A percentile compares a stretch with the other conserved stretches of the same genome.
phyloP scores from a whole-genome alignment of 2,113 vertebrate genomes.

The Carassius carassius region DNA sequence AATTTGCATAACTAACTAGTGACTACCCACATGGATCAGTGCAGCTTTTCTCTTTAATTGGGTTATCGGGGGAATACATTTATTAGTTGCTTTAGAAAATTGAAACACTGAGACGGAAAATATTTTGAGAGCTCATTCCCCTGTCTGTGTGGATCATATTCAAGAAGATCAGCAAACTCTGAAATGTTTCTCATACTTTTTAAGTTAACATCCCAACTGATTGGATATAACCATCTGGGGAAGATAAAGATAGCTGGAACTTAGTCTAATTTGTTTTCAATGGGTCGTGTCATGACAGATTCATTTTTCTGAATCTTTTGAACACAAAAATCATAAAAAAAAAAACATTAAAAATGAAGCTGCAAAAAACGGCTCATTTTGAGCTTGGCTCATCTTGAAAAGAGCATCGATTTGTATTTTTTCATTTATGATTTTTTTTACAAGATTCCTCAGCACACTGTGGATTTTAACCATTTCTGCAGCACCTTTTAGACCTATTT shows the following conservation, averaged over 20 bases:
- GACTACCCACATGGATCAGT: conserved; percentile 67
- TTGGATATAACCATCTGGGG: not conserved
- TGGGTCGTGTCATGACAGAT: not conserved
- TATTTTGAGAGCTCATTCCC: not conserved
- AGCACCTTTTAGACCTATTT: not conserved
- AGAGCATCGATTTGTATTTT: not conserved
- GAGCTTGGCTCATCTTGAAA: not conserved
- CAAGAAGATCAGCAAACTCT: not conserved
- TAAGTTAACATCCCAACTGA: not conserved
- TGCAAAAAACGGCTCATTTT: not conserved
- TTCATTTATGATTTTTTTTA: not conserved
- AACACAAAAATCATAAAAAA: not conserved
- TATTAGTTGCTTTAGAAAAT: conserved; percentile 28
- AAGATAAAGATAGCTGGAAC: not conserved
- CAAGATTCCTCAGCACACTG: not conserved
- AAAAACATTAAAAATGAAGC: not conserved
- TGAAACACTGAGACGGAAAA: not conserved
- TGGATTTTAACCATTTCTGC: not conserved
- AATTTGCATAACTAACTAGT: conserved; percentile 69
- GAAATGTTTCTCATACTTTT: not conserved
- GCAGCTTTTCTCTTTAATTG: conserved; percentile 57
- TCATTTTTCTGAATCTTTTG: not conserved
- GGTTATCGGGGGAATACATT: conserved; percentile 34
- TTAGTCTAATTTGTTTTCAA: not conserved
- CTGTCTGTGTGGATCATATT: not conserved